Percentiles rank a stretch among this genome's conserved stretches.
Conservation (phyloP, 2,797 vertebrate species). For the Lagodon rhomboides region DNA sequence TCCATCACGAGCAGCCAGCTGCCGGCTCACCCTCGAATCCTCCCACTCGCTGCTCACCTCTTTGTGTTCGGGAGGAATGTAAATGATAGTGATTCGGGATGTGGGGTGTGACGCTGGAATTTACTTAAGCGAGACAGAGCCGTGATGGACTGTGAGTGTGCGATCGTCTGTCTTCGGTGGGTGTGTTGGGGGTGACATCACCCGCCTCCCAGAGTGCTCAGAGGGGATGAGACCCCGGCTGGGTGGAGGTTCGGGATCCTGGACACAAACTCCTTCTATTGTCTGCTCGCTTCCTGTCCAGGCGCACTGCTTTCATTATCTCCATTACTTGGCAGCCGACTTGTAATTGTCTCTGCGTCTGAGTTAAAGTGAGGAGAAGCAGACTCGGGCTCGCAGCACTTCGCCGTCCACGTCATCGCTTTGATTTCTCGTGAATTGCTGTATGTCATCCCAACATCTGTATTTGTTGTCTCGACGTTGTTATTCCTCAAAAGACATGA, state of each 20-base stretch:
- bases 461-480: conserved; percentile 24
- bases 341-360: conserved; percentile 42
- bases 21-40: conserved; percentile 35
- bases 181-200: conserved; percentile 65
- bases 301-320: conserved; percentile 43
- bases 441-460: conserved; percentile 47
- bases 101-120: conserved; percentile 69
- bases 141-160: conserved; percentile 36
- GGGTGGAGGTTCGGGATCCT: conserved; percentile 46
- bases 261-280: conserved; percentile 54
- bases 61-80: conserved; percentile 60
- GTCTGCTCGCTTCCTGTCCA: conserved; percentile 69
- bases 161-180: conserved; percentile 15
- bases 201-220: conserved; percentile 46
- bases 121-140: conserved; percentile 49
- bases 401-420: conserved; percentile 32
- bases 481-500: conserved; percentile 2
- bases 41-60: conserved; percentile 60
- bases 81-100: conserved; percentile 71
- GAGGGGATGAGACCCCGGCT: conserved; percentile 43
- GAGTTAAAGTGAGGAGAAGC: conserved; percentile 51
- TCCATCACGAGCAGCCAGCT: conserved; percentile 53
- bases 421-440: conserved; percentile 18
- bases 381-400: conserved; percentile 22
- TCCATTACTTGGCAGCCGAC: conserved; percentile 45